phyloP scores from a whole-genome alignment of 2,888 invertebrate species.

The Flexamia atlantica region DNA sequence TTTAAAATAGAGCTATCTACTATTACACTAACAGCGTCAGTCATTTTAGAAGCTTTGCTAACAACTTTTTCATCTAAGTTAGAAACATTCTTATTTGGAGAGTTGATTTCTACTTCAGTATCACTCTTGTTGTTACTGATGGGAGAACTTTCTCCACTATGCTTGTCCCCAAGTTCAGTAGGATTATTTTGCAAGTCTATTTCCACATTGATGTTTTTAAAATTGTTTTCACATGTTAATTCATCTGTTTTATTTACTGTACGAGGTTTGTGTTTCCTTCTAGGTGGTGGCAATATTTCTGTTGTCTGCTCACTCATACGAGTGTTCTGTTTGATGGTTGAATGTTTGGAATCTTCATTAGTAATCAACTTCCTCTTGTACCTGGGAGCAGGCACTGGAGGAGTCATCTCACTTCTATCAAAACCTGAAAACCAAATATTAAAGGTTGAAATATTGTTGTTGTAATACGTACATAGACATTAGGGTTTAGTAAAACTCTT shows the following conservation, averaged over 20 bases:
- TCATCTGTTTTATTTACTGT: background rate
- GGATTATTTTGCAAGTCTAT: background rate
- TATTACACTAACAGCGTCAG: slow-evolving; percentile 24
- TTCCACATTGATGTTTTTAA: background rate
- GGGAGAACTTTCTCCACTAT: background rate
- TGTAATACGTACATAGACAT: too few relatives aligned
- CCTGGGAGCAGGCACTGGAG: slow-evolving; percentile 70
- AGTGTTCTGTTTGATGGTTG: slow-evolving; percentile 25
- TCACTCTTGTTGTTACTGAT: background rate
- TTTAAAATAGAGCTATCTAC: slow-evolving; percentile 41
- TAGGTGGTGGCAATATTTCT: slow-evolving; percentile 51
- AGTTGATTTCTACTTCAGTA: background rate
- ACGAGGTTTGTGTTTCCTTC: slow-evolving; percentile 48
- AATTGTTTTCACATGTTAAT: background rate
- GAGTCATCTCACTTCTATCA: slow-evolving; percentile 45
- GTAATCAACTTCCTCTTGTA: slow-evolving; percentile 60
- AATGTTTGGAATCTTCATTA: slow-evolving; percentile 49
- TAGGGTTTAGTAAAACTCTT: too few relatives aligned
- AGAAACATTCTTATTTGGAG: background rate
- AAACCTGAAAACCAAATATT: background rate
- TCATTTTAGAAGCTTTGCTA: slow-evolving; percentile 8
- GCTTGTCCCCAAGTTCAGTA: background rate
- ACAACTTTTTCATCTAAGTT: background rate
- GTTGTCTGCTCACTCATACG: slow-evolving; percentile 26
- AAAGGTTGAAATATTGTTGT: background rate